These are phyloP conservation scores for Ciconia stormi DNA, from an alignment of 2,113 vertebrate species.

Conservation along the genomic window DNA sequence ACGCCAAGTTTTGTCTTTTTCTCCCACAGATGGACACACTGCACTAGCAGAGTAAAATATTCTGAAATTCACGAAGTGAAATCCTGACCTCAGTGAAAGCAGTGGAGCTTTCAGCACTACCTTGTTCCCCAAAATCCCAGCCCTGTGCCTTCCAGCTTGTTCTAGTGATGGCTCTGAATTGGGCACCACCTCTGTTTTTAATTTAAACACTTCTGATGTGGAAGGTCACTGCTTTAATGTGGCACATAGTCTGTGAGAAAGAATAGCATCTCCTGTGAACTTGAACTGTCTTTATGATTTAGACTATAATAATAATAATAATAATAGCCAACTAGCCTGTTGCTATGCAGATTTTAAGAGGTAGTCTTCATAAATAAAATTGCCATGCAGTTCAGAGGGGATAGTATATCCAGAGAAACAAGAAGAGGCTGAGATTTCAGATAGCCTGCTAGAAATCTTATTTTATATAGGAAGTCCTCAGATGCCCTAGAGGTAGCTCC, in stretches of 20 bases:
- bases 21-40: not conserved
- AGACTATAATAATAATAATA: not conserved
- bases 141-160: not conserved
- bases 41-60: not conserved
- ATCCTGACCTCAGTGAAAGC: rapidly evolving
- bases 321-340: not conserved
- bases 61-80: not conserved
- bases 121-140: not conserved
- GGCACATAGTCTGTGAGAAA: not conserved
- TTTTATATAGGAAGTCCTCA: not conserved
- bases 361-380: not conserved
- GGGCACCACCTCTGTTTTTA: not conserved
- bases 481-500: not conserved
- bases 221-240: not conserved
- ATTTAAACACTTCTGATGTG: not conserved
- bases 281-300: not conserved
- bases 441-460: not conserved
- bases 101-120: not conserved
- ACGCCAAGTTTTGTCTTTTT: not conserved
- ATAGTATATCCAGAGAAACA: not conserved
- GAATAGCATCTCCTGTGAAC: not conserved
- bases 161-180: not conserved
- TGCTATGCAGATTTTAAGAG: not conserved
- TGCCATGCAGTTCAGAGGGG: not conserved
- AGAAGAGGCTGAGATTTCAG: not conserved